Conservation (phyloP, 2,888 invertebrate species). For the Lucinisca nassula region DNA sequence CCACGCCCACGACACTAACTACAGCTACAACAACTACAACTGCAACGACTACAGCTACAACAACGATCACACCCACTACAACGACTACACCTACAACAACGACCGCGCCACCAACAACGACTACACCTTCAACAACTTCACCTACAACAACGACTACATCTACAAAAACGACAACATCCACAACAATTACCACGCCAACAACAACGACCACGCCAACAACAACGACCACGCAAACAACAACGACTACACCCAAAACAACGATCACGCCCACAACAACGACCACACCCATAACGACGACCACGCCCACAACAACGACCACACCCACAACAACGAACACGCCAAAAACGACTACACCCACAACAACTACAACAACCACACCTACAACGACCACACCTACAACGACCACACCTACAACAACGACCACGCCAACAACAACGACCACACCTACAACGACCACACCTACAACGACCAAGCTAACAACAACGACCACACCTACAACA, state of each 20-base stretch:
- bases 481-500: background rate
- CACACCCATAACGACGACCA: background rate
- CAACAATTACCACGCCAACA: background rate
- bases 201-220: background rate
- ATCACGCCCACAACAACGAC: background rate
- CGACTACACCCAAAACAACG: background rate
- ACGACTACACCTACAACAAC: background rate
- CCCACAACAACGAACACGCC: background rate
- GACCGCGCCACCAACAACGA: background rate
- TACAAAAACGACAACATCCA: background rate
- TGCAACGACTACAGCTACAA: background rate
- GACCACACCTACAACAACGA: background rate
- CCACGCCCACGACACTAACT: background rate
- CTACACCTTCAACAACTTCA: background rate
- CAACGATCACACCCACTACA: background rate
- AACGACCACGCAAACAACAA: background rate
- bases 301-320: background rate
- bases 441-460: background rate
- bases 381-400: background rate
- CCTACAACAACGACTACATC: background rate
- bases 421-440: background rate
- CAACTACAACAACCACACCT: background rate
- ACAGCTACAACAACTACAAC: background rate
- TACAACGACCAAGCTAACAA: background rate
- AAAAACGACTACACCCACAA: background rate